Percentiles rank a stretch among this genome's conserved stretches.
Conservation (phyloP, 1,140 invertebrate genomes). For the Venturia canescens region DNA sequence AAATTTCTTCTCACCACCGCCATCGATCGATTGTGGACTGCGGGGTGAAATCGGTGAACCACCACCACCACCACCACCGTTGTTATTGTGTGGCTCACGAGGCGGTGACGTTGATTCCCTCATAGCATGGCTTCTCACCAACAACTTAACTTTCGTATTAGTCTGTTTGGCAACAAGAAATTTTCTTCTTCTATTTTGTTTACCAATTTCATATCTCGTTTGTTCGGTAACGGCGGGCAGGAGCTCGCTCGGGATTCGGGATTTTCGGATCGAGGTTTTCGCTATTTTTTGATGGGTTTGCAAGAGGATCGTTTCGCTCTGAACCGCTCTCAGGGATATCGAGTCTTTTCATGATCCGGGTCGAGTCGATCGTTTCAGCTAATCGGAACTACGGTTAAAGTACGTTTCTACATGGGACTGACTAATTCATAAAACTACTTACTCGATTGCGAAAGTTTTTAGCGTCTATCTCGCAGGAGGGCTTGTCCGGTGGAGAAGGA, state of each 20-base stretch:
- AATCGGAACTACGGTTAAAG: too few species aligned
- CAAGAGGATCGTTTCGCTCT: background rate
- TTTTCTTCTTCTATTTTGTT: background rate
- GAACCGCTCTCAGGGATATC: background rate
- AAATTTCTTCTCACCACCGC: slow-evolving; percentile 62
- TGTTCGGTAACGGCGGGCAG: background rate
- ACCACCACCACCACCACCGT: slow-evolving; percentile 64
- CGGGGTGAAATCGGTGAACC: slow-evolving; percentile 67
- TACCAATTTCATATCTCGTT: background rate
- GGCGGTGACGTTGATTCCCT: slow-evolving; percentile 91
- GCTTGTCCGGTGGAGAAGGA: slow-evolving; percentile 66
- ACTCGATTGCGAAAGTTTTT: slow-evolving; percentile 74
- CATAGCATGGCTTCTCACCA: slow-evolving; percentile 93
- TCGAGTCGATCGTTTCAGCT: too few species aligned
- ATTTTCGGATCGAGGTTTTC: background rate
- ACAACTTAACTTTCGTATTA: slow-evolving; percentile 88
- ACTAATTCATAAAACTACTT: too few species aligned
- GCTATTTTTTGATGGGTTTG: background rate
- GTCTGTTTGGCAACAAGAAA: slow-evolving; percentile 67
- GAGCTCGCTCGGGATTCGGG: background rate
- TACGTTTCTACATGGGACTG: too few species aligned
- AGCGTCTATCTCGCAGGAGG: slow-evolving; percentile 64
- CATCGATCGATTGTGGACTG: slow-evolving; percentile 64
- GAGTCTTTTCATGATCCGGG: too few species aligned
- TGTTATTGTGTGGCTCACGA: slow-evolving; percentile 80